A percentile compares a stretch with the other conserved stretches of the same genome.
Evolutionary conservation across 1,140 invertebrate genomes (phyloP).

Genomic region (Cotesia chilonis): DNA sequence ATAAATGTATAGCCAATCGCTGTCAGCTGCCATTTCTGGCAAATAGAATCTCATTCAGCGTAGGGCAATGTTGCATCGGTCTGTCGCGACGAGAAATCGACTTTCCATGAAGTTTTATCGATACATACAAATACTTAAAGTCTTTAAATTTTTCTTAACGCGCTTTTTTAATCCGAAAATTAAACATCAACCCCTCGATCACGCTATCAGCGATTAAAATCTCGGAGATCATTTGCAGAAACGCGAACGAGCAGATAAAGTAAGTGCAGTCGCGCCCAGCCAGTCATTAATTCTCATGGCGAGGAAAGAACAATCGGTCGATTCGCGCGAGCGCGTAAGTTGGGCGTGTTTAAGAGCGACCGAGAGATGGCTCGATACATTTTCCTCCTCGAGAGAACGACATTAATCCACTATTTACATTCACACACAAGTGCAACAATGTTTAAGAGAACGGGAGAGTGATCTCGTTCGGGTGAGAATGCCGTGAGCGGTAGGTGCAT

Average conservation of each 20-base stretch:
- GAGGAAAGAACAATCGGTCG: conserved; percentile 21
- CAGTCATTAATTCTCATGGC: conserved; percentile 21
- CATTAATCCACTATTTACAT: neutral
- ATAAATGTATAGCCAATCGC: conserved; percentile 5
- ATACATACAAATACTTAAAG: neutral
- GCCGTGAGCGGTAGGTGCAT: conserved; percentile 22
- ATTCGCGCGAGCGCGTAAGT: conserved; percentile 17
- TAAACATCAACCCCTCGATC: neutral
- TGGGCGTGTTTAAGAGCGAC: conserved; percentile 20
- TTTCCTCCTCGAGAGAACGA: neutral
- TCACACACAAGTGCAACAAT: conserved; percentile 14
- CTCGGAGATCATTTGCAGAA: no score
- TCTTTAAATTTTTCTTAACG: neutral
- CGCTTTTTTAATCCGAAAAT: no score
- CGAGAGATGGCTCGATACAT: conserved; percentile 17
- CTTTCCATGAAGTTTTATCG: conserved; percentile 30
- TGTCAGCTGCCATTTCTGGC: conserved; percentile 39
- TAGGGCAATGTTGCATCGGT: conserved; percentile 27
- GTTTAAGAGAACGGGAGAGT: conserved; percentile 18
- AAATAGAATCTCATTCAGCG: conserved; percentile 35
- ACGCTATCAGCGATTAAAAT: neutral
- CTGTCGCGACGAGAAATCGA: conserved; percentile 34
- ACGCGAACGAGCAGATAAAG: no score
- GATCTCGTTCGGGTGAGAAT: conserved; percentile 28
- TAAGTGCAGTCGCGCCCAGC: conserved; percentile 17